A percentile compares a stretch with the other conserved stretches of the same genome.
These are phyloP conservation scores for Empis stercorea DNA, from an alignment of 2,888 invertebrate genomes.

Conservation along the genomic window DNA sequence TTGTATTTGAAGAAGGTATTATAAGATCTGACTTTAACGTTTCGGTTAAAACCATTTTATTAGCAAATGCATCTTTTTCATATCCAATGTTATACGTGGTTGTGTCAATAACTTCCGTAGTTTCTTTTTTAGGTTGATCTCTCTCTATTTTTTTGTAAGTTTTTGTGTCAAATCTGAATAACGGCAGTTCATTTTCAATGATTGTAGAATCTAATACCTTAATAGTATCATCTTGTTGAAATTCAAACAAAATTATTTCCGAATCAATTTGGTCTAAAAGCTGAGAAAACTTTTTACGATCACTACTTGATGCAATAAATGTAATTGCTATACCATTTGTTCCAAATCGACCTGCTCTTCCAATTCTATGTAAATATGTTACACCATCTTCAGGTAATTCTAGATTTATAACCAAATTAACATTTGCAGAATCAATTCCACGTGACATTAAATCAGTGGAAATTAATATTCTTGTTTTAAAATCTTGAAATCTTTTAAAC, in stretches of 20 bases:
- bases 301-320: conserved; percentile 53
- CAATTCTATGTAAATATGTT: conserved; percentile 89
- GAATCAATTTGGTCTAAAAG: conserved; percentile 44
- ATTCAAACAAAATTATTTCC: conserved; percentile 38
- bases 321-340: conserved; percentile 69
- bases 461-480: conserved; percentile 71
- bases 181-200: background rate
- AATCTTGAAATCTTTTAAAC: conserved; percentile 63
- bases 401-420: conserved; percentile 86
- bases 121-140: background rate
- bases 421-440: conserved; percentile 87
- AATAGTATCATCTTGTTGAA: conserved; percentile 29
- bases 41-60: background rate
- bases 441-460: conserved; percentile 85
- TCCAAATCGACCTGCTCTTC: conserved; percentile 89
- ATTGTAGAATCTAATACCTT: conserved; percentile 17
- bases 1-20: conserved; percentile 28
- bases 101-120: background rate
- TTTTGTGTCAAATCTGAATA: no score
- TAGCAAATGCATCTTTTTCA: background rate
- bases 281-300: conserved; percentile 44
- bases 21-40: conserved; percentile 19
- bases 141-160: no score
- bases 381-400: conserved; percentile 69
- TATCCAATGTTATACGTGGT: conserved; percentile 1